These are phyloP conservation scores for Dipodomys stephensi DNA, from an alignment of 2,113 vertebrate species.

Conservation along the genomic window DNA sequence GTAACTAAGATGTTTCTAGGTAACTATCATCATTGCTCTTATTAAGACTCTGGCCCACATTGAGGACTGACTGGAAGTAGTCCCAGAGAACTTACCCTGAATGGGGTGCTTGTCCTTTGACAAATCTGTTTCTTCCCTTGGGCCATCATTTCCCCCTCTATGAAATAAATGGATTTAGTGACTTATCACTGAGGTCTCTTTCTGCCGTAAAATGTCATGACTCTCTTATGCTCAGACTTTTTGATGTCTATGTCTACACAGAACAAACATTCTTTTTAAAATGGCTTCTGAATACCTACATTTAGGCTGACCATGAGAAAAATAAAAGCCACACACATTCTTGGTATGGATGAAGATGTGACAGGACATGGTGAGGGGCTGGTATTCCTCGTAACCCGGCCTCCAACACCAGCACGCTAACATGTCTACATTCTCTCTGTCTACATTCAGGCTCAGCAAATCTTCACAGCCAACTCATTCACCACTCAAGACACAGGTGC, in stretches of 20 bases:
- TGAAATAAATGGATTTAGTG: constrained; percentile 11
- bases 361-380: accelerated
- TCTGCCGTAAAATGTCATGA: neutral
- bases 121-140: neutral
- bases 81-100: neutral
- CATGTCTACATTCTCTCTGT: neutral
- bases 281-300: neutral
- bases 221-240: neutral
- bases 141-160: neutral
- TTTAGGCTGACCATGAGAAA: neutral
- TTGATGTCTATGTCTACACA: neutral
- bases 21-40: neutral
- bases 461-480: neutral
- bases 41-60: neutral
- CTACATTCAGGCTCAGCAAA: neutral
- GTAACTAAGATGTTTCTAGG: accelerated
- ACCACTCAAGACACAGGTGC: constrained; percentile 30
- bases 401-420: accelerated
- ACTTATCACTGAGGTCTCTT: neutral
- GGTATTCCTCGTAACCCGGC: accelerated
- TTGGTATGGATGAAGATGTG: neutral
- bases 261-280: neutral
- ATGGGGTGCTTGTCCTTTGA: neutral
- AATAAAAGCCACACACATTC: neutral
- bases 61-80: neutral